Conservation (phyloP, 1,140 invertebrate species). For the Pentalonia nigronervosa region DNA sequence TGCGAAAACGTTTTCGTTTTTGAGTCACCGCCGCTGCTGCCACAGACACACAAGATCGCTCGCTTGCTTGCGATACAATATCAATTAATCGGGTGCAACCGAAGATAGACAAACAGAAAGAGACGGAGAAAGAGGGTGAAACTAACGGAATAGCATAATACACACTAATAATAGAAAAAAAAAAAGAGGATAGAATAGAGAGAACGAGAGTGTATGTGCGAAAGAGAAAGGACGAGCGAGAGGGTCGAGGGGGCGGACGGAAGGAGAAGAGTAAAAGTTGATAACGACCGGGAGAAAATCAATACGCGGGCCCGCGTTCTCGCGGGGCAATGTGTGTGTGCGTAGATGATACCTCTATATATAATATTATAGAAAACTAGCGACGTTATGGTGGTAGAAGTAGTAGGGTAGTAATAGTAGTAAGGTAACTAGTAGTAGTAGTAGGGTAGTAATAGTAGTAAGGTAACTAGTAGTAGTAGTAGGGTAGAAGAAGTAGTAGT, state of each 20-base stretch:
- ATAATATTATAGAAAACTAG: constrained; percentile 8
- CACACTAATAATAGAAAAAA: background rate
- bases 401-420: background rate
- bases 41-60: no score
- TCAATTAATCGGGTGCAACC: constrained; percentile 49
- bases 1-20: constrained; percentile 13
- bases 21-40: background rate
- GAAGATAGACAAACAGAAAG: background rate
- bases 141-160: background rate
- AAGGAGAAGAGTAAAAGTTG: constrained; percentile 46
- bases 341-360: background rate
- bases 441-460: background rate
- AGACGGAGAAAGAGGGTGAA: background rate
- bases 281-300: constrained; percentile 54
- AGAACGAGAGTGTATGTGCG: background rate
- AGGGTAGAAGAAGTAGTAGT: background rate
- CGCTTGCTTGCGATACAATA: background rate
- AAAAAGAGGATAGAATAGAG: background rate
- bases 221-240: background rate
- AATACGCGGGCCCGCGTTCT: constrained; percentile 10
- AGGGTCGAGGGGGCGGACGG: background rate
- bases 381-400: background rate
- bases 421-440: background rate
- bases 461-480: background rate
- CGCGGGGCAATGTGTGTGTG: background rate